Conservation (phyloP, 2,888 invertebrate species). For the Catocala fraxini region DNA sequence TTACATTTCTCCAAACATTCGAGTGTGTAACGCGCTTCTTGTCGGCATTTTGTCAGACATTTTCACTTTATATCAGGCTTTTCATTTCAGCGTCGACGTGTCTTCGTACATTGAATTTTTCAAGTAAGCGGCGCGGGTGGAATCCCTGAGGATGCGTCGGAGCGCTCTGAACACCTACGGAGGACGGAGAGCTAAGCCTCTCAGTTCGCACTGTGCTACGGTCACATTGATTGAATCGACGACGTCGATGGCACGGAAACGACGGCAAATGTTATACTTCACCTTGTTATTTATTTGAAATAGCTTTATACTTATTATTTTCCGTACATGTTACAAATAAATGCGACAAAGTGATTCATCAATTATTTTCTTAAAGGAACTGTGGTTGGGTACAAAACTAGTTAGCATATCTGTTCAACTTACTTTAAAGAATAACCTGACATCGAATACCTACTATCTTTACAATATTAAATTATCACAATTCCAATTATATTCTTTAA, state of each 20-base stretch:
- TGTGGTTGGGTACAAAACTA: too few relatives aligned
- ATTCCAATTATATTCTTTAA: too few relatives aligned
- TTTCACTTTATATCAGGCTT: slow-evolving; percentile 51
- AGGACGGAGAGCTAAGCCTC: slow-evolving; percentile 69
- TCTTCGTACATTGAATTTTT: slow-evolving; percentile 77
- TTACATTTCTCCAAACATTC: slow-evolving; percentile 37
- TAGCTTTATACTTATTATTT: too few relatives aligned
- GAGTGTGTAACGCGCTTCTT: slow-evolving; percentile 47
- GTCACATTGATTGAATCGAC: slow-evolving; percentile 66
- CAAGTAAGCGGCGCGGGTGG: slow-evolving; percentile 61
- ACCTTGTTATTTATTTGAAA: too few relatives aligned
- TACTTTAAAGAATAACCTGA: too few relatives aligned
- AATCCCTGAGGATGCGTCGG: slow-evolving; percentile 76
- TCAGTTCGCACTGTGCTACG: slow-evolving; percentile 54
- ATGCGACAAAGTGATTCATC: too few relatives aligned
- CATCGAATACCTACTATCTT: too few relatives aligned
- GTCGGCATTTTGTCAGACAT: slow-evolving; percentile 43
- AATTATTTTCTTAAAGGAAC: too few relatives aligned
- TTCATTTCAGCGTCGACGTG: slow-evolving; percentile 48
- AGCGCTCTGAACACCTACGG: slow-evolving; percentile 63
- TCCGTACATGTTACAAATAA: too few relatives aligned
- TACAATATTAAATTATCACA: too few relatives aligned
- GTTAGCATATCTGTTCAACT: too few relatives aligned
- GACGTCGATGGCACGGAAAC: slow-evolving; percentile 16
- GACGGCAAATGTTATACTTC: not conserved